phyloP scores from a whole-genome alignment of 2,113 vertebrate species.

The Ptyas mucosa region DNA sequence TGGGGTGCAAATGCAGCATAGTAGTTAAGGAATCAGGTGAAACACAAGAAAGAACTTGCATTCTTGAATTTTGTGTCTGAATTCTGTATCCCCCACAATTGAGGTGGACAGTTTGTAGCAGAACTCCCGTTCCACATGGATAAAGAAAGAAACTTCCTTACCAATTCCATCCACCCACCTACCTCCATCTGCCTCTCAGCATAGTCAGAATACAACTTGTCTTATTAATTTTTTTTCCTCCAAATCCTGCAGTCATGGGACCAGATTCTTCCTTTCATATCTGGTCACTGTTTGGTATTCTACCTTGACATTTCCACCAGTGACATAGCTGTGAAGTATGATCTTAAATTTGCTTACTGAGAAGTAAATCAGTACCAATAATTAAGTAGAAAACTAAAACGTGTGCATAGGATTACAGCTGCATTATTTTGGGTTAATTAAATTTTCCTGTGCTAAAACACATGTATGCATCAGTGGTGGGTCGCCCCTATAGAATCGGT shows the following conservation, averaged over 20 bases:
- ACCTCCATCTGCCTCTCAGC: background rate
- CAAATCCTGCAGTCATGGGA: background rate
- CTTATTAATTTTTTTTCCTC: background rate
- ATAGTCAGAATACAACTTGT: background rate
- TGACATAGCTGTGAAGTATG: background rate
- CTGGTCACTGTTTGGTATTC: background rate
- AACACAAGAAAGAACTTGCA: background rate
- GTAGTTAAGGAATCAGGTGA: background rate
- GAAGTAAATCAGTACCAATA: background rate
- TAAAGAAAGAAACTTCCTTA: background rate
- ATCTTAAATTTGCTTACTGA: background rate
- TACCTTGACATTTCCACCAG: conserved; percentile 15
- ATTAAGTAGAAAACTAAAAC: background rate
- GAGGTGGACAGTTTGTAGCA: background rate
- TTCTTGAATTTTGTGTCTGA: background rate
- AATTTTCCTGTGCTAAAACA: conserved; percentile 25
- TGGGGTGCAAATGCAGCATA: background rate
- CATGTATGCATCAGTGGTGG: background rate
- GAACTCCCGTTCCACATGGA: background rate
- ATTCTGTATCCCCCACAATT: background rate
- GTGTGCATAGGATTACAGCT: background rate
- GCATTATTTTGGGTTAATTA: conserved; percentile 17
- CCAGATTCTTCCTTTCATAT: background rate
- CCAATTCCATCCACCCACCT: background rate
- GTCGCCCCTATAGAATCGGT: no score